Base-by-base conservation (phyloP, 1,140 invertebrate species). In the Drosophila santomea region DNA sequence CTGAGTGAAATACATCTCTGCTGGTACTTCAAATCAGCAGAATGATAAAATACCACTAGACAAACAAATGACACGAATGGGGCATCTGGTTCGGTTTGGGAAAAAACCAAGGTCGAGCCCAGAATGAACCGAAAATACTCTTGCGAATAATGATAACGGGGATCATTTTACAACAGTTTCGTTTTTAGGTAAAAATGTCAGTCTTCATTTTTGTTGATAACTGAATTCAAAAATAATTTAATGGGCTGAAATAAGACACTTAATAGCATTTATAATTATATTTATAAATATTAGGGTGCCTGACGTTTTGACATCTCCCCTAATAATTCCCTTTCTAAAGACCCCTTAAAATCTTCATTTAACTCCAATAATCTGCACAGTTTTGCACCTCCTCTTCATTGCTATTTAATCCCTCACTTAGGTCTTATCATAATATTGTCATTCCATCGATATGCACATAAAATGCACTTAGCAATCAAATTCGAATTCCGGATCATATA, bases 41-140 rank as follows among this genome's bases (percentile, higher is more conserved):
- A 88, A 82, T 82, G 82, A 86, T 78, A 82, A 88, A 86, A 88
- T 86, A 78, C 82, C 74, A 54, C 44, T 61, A 69, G 67, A 80
- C 59, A 67, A 38, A 38, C 12, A 23, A 63, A 38, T 43, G 60
- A 80, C 57, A 78, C 41, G 25, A 55, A 64, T n/a, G 47, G 48
- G 55, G 72, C 32, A 20, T 68, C 35, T 54, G 28, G 32, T 15
- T 35, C 32, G 25, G 32, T 7, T 1, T 4, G 35, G 58, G 54
- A 52, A 41, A 45, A 35, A 36, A 36, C 38, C 68, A 79, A 79
- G 76, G 76, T 79, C 68, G 38, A 20, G 5, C 11, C 45, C 20
- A 20, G 11, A 38, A 48, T 32, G 17, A 45, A 35, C 58, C 54
- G 17, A 44, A 50, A 51, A 36, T 61, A 32, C 48, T 52, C 51